phyloP scores from a whole-genome alignment of 2,888 invertebrate species.

The Ophioninae sp. region DNA sequence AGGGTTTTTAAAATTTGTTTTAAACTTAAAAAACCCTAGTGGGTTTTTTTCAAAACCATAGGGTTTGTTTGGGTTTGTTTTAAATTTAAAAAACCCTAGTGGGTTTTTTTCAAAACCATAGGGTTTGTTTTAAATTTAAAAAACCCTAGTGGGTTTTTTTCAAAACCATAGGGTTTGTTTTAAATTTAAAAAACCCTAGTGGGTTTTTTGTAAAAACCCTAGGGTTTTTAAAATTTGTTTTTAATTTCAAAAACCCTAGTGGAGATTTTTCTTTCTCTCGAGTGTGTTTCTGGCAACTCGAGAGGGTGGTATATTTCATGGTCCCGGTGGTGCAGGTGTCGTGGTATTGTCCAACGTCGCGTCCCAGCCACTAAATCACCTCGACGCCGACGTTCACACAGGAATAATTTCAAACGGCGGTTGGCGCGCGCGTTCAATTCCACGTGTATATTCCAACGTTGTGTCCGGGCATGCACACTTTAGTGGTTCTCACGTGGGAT shows the following conservation, averaged over 20 bases:
- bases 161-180: no score
- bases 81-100: neutral
- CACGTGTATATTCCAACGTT: neutral
- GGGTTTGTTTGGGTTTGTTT: no score
- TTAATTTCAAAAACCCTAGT: neutral
- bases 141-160: neutral
- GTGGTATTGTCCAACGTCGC: conserved; percentile 77
- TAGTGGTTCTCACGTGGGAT: conserved; percentile 65
- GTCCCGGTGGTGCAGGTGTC: conserved; percentile 72
- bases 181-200: neutral
- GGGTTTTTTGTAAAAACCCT: neutral
- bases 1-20: no score
- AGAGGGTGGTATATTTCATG: conserved; percentile 27
- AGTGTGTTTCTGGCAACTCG: neutral
- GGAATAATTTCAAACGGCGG: conserved; percentile 69
- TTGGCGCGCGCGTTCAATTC: conserved; percentile 3
- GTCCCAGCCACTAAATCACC: conserved; percentile 74
- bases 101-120: no score
- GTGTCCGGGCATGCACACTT: conserved; percentile 56
- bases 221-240: neutral
- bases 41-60: no score
- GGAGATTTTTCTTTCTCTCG: neutral
- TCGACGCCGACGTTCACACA: conserved; percentile 72
- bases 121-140: neutral
- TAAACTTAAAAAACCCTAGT: neutral